Percentiles rank a stretch among this genome's conserved stretches.
These are phyloP conservation scores for Telenomus remus DNA, from an alignment of 1,140 invertebrate species.

Conservation along the genomic window DNA sequence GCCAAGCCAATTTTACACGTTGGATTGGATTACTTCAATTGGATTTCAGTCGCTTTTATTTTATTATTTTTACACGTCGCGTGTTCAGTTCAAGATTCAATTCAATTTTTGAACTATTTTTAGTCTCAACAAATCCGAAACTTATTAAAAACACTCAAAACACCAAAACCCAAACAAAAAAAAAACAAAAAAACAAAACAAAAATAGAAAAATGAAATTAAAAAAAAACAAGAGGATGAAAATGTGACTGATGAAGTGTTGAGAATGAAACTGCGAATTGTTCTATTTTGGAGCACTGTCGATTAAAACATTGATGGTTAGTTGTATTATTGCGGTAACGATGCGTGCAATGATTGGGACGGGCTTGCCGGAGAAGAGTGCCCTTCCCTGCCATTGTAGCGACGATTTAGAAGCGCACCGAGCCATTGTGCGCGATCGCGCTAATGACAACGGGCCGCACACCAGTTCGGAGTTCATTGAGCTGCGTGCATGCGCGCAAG, in stretches of 20 bases:
- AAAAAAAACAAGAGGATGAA: too few species aligned
- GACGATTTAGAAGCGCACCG: slow-evolving; percentile 49
- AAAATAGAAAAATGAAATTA: too few species aligned
- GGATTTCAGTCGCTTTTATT: slow-evolving; percentile 27
- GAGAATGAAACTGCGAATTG: neutral
- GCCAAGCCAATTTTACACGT: slow-evolving; percentile 46
- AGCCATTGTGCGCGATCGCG: slow-evolving; percentile 48
- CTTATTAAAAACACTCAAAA: too few species aligned
- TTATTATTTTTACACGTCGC: slow-evolving; percentile 5
- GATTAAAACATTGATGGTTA: slow-evolving; percentile 27
- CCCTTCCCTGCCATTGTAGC: slow-evolving; percentile 57
- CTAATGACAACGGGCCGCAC: slow-evolving; percentile 48
- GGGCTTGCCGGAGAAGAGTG: slow-evolving; percentile 42
- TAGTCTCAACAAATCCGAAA: too few species aligned
- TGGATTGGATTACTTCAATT: slow-evolving; percentile 46
- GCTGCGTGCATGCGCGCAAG: slow-evolving; percentile 47
- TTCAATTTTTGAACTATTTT: too few species aligned
- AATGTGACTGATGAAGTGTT: too few species aligned
- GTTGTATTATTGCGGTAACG: slow-evolving; percentile 53
- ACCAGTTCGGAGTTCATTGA: slow-evolving; percentile 56
- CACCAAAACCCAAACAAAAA: too few species aligned
- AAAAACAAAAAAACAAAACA: too few species aligned
- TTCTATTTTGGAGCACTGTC: slow-evolving; percentile 34
- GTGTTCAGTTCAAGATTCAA: too few species aligned
- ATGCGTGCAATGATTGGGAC: slow-evolving; percentile 56